These are phyloP conservation scores for Plecotus auritus DNA, from an alignment of 2,113 vertebrate species.

Conservation along the genomic window DNA sequence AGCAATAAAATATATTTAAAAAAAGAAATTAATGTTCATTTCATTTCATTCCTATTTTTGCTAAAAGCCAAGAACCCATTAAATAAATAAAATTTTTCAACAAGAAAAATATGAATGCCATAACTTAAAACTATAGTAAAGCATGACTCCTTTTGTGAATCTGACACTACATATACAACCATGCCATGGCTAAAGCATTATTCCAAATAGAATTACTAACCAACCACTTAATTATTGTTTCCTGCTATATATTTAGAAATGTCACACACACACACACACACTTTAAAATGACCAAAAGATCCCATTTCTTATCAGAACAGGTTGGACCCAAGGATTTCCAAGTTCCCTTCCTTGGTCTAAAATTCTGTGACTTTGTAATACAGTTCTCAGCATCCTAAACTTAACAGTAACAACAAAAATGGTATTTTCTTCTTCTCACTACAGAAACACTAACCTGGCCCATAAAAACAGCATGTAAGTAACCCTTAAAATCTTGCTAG, in stretches of 20 bases:
- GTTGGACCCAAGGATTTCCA: not conserved
- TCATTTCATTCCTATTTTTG: not conserved
- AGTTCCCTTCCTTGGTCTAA: slow-evolving; percentile 2
- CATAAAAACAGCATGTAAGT: not conserved
- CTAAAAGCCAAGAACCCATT: not conserved
- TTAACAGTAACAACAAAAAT: slow-evolving; percentile 24
- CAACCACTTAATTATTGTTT: not conserved
- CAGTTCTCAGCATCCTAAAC: not conserved
- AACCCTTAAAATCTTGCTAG: not conserved
- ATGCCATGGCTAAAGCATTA: not conserved
- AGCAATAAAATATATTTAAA: too few relatives aligned
- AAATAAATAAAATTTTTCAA: slow-evolving; percentile 26
- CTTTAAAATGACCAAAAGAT: not conserved
- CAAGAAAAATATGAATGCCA: not conserved
- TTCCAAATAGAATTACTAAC: slow-evolving; percentile 13
- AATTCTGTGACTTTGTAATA: not conserved
- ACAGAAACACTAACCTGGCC: not conserved
- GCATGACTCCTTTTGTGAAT: not conserved
- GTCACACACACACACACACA: not conserved
- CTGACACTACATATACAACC: not conserved
- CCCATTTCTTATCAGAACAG: slow-evolving; percentile 13
- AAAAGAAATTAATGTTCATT: not conserved
- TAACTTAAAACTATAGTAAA: slow-evolving; percentile 26
- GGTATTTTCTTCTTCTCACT: not conserved
- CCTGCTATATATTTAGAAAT: not conserved